These are phyloP conservation scores for Tangara arthus DNA, from an alignment of 2,797 vertebrate genomes.

Conservation along the genomic window DNA sequence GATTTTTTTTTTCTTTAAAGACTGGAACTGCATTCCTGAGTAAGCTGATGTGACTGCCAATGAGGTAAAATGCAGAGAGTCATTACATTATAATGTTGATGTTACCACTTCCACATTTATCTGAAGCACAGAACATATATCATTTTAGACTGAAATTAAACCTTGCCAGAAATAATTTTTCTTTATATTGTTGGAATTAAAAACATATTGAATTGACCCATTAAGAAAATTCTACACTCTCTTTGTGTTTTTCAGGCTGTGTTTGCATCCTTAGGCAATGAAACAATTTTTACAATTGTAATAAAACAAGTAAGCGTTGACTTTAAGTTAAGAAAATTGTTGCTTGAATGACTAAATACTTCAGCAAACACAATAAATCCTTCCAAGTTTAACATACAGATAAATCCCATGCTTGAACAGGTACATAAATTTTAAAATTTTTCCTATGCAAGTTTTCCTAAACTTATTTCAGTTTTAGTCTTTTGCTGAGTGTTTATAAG, in stretches of 20 bases:
- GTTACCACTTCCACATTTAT: not conserved
- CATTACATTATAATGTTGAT: not conserved
- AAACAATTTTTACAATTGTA: constrained; percentile 74
- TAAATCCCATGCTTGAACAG: constrained; percentile 15
- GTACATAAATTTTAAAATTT: not conserved
- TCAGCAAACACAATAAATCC: constrained; percentile 65
- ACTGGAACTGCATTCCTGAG: not conserved
- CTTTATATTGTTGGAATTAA: constrained; percentile 74
- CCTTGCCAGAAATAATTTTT: constrained; percentile 65
- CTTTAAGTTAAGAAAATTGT: constrained; percentile 74
- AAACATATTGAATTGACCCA: constrained; percentile 70
- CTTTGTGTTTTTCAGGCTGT: constrained; percentile 49
- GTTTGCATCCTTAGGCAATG: constrained; percentile 74
- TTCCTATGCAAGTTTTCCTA: not conserved
- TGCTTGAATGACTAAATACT: constrained; percentile 65
- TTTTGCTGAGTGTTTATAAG: not conserved
- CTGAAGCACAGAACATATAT: not conserved
- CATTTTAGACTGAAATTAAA: constrained; percentile 60
- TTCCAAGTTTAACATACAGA: not conserved
- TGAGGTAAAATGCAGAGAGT: not conserved
- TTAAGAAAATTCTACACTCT: constrained; percentile 70
- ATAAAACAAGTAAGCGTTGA: constrained; percentile 73
- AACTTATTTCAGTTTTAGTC: not conserved
- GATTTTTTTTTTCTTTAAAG: not conserved
- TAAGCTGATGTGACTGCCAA: constrained; percentile 4